Evolutionary conservation across 2,888 invertebrate species (phyloP), one percentile per base, ranked within the genome.

Genomic region (Leptopilina syphax): DNA sequence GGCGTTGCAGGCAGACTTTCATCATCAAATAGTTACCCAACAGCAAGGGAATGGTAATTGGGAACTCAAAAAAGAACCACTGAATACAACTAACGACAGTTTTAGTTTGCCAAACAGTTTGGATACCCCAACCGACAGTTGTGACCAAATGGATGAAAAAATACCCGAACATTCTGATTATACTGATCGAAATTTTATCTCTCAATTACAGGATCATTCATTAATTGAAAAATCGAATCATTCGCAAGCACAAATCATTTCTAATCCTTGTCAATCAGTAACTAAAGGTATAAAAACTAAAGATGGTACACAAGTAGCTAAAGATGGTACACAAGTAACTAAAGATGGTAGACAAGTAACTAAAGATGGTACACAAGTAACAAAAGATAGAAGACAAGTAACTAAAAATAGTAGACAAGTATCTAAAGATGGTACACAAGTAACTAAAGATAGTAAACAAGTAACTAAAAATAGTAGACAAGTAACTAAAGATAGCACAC

Each of bases 1-100:
- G 84, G 88, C 87, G 85, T 90, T 91, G 89, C 90, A 91, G 87
- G 88, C 89, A 84, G 89, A 90, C 86, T 89, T 89, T 89, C 88
- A 88, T 83, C 89, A 88, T 82, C 89, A 89, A 83, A 83, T 89
- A 86, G 85, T 86, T 77, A 87, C 88, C 79, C 85, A 89, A 79
- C 87, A 85, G 84, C 85, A 89, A 83, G 84, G 88, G 82, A 89
- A 88, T 65, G 87, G 87, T 81, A 89, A 90, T 80, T 87, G 88
- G 90, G 87, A 87, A 80, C 84, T 82, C 77, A 87, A 88, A 78
- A 87, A 85, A 83, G 87, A 88, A 79, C 82, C 82, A 78, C 78
- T 83, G 78, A 70, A 80, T 34, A 83, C 80, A 63, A 80, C 80
- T 82, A 85, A 84, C 8, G 44, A 44, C 86, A 86, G 89, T 85